Conservation (phyloP, 2,113 vertebrate species). For the Melozone crissalis region DNA sequence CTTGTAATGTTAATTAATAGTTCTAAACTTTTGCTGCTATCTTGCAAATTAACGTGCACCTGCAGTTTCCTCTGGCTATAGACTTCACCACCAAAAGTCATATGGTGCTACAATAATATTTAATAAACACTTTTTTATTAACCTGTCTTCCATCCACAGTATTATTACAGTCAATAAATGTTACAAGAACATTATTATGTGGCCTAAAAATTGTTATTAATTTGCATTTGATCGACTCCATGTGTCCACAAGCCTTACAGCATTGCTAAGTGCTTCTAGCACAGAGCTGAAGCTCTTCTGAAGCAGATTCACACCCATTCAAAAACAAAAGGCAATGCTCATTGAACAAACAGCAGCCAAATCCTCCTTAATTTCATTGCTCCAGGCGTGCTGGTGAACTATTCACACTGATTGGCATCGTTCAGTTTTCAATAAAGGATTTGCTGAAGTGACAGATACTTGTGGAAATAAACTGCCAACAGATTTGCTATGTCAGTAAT, state of each 20-base stretch:
- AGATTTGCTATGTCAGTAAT: slow-evolving; percentile 84
- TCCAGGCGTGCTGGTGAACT: neutral
- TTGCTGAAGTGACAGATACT: slow-evolving; percentile 62
- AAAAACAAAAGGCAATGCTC: neutral
- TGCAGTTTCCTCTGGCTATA: neutral
- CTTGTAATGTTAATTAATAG: neutral
- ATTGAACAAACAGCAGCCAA: neutral
- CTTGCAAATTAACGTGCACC: neutral
- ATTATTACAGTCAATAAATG: slow-evolving; percentile 42
- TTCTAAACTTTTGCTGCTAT: neutral
- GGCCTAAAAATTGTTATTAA: slow-evolving; percentile 75
- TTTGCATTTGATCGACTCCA: slow-evolving; percentile 75
- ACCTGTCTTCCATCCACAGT: neutral
- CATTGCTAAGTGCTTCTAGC: neutral
- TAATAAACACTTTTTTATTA: slow-evolving; percentile 56
- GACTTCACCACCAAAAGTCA: neutral
- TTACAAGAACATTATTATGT: neutral
- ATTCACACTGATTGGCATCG: slow-evolving; percentile 47
- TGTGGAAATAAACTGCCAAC: slow-evolving; percentile 74
- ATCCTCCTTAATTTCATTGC: neutral
- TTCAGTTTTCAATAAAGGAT: slow-evolving; percentile 61
- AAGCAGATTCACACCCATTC: slow-evolving; percentile 23
- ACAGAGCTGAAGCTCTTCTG: neutral
- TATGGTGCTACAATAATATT: neutral
- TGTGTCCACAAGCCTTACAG: slow-evolving; percentile 31